These are phyloP conservation scores for Burhinus oedicnemus DNA, from an alignment of 2,113 vertebrate genomes.

Conservation along the genomic window DNA sequence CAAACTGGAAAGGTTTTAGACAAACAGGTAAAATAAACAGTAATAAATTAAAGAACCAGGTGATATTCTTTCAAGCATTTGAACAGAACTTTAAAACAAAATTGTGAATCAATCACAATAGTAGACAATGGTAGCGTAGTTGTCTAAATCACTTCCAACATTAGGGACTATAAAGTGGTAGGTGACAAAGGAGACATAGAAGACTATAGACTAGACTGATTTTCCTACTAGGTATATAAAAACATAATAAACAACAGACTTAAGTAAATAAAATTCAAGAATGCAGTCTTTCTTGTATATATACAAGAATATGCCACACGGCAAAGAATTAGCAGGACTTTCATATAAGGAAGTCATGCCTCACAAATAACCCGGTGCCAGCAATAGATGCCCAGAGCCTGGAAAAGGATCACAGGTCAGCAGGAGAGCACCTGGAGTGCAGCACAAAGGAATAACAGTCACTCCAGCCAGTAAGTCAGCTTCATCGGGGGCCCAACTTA, in stretches of 20 bases:
- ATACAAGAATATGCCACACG: neutral
- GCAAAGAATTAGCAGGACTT: neutral
- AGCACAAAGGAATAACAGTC: neutral
- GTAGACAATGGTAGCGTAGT: neutral
- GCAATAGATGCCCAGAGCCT: neutral
- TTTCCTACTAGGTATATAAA: neutral
- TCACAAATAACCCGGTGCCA: neutral
- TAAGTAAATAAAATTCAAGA: neutral
- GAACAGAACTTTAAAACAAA: slow-evolving; percentile 1
- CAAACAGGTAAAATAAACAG: neutral
- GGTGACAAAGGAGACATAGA: neutral
- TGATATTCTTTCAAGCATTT: neutral
- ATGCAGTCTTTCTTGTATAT: neutral
- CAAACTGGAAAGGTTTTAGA: neutral
- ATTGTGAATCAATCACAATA: neutral
- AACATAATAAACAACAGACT: neutral
- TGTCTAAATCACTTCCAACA: neutral
- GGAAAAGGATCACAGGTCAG: neutral
- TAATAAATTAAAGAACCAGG: neutral
- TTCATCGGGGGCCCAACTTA: neutral
- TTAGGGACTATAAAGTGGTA: neutral
- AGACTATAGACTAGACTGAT: neutral
- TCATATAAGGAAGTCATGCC: neutral
- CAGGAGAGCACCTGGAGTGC: neutral
- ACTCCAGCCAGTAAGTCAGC: neutral